Evolutionary conservation across 2,888 invertebrate species (phyloP).

Genomic region (Poecilobothrus nobilitatus): DNA sequence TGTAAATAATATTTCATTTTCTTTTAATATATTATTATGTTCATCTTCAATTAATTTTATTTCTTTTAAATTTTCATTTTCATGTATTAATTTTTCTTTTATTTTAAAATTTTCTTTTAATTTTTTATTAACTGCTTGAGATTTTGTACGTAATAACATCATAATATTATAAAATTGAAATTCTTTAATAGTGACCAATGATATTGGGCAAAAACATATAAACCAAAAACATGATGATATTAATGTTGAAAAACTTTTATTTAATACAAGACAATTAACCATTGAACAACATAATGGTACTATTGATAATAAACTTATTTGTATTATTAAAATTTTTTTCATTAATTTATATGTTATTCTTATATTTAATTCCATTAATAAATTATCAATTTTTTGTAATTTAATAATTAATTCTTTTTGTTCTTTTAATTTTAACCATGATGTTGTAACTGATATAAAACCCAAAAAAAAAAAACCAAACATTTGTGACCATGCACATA

Average conservation of each 20-base stretch:
- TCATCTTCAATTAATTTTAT: constrained; percentile 10
- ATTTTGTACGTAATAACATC: constrained; percentile 29
- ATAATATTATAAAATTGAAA: constrained; percentile 32
- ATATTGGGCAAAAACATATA: constrained; percentile 32
- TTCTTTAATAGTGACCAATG: constrained; percentile 29
- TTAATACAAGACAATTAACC: constrained; percentile 32
- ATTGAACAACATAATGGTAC: constrained; percentile 30
- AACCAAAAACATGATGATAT: constrained; percentile 30
- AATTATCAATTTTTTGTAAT: constrained; percentile 27
- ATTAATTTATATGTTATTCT: constrained; percentile 23
- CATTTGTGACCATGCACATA: constrained; percentile 30
- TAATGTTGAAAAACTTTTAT: constrained; percentile 19
- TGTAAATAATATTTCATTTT: constrained; percentile 18
- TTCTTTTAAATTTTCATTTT: constrained; percentile 10
- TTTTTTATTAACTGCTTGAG: constrained; percentile 26
- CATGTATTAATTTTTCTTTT: constrained; percentile 11
- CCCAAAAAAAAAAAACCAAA: constrained; percentile 27
- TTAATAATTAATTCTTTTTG: constrained; percentile 24
- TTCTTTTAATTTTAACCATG: constrained; percentile 27
- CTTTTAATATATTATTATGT: constrained; percentile 14
- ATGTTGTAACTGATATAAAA: constrained; percentile 24
- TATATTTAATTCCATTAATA: constrained; percentile 22
- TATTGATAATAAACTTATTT: constrained; percentile 23
- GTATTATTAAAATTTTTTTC: constrained; percentile 25
- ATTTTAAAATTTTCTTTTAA: constrained; percentile 16